phyloP scores from a whole-genome alignment of 2,888 invertebrate genomes.

The Silvanus unidentatus region DNA sequence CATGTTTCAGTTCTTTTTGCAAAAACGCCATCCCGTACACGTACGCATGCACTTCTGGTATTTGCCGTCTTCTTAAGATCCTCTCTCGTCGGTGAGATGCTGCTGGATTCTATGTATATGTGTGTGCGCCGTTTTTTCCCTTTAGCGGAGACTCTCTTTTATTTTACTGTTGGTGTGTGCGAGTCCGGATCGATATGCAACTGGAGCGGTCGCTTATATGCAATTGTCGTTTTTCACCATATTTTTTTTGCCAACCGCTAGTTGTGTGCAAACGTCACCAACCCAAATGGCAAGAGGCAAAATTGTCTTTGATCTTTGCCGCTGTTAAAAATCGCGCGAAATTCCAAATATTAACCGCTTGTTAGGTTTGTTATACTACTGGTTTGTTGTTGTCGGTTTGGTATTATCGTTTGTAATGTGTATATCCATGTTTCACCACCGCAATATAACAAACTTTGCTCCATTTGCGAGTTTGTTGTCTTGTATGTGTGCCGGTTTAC shows the following conservation, averaged over 20 bases:
- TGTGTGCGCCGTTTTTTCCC: not conserved
- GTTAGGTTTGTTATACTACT: slow-evolving; percentile 41
- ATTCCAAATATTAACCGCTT: slow-evolving; percentile 49
- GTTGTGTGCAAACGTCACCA: slow-evolving; percentile 3
- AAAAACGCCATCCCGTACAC: slow-evolving; percentile 37
- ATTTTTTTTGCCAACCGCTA: no score
- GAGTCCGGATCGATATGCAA: slow-evolving; percentile 44
- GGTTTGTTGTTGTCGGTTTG: slow-evolving; percentile 11
- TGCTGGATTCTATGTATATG: no score
- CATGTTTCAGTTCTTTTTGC: slow-evolving; percentile 38
- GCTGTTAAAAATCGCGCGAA: slow-evolving; percentile 48
- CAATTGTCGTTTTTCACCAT: slow-evolving; percentile 17
- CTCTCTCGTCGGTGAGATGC: no score
- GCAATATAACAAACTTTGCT: no score
- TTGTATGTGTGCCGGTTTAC: no score
- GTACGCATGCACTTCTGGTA: slow-evolving; percentile 43
- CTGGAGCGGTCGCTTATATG: slow-evolving; percentile 44
- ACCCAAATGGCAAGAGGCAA: no score
- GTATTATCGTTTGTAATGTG: no score
- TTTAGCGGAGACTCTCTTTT: slow-evolving; percentile 6
- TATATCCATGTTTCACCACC: slow-evolving; percentile 16
- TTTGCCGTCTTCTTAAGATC: slow-evolving; percentile 31
- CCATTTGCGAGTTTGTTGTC: no score
- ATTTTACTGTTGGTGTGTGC: slow-evolving; percentile 10
- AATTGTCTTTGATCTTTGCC: slow-evolving; percentile 45